phyloP scores from a whole-genome alignment of 2,113 vertebrate species.

The Thalassoma bifasciatum region DNA sequence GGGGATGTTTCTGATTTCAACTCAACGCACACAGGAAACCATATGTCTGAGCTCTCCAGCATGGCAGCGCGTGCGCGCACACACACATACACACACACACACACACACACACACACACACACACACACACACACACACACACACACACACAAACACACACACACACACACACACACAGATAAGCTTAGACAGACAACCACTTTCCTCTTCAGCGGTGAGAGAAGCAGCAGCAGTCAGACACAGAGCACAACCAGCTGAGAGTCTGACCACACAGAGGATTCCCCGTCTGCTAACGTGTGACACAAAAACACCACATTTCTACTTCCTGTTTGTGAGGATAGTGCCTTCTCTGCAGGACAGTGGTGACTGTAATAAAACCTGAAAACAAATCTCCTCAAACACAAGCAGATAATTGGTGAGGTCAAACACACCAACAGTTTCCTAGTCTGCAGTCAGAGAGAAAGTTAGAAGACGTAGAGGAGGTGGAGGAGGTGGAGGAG shows the following conservation, averaged over 20 bases:
- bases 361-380: not conserved
- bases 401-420: not conserved
- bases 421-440: not conserved
- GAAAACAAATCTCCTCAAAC: conserved; percentile 24
- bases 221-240: conserved; percentile 1
- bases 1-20: conserved; percentile 85
- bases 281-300: conserved; percentile 18
- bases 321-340: conserved; percentile 58
- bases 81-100: not conserved
- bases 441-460: conserved; percentile 25
- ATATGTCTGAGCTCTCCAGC: conserved; percentile 89
- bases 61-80: conserved; percentile 30
- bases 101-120: conserved; percentile 5
- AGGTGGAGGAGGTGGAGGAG: too few species aligned
- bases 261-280: conserved; percentile 44
- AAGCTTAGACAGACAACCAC: not conserved
- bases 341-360: not conserved
- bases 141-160: conserved; percentile 6
- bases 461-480: too few species aligned
- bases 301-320: conserved; percentile 31
- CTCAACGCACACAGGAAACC: conserved; percentile 98
- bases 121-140: not conserved
- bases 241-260: not conserved
- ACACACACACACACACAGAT: not conserved
- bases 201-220: conserved; percentile 7